Base-by-base conservation (phyloP, 1,140 invertebrate genomes). In the Patella vulgata region DNA sequence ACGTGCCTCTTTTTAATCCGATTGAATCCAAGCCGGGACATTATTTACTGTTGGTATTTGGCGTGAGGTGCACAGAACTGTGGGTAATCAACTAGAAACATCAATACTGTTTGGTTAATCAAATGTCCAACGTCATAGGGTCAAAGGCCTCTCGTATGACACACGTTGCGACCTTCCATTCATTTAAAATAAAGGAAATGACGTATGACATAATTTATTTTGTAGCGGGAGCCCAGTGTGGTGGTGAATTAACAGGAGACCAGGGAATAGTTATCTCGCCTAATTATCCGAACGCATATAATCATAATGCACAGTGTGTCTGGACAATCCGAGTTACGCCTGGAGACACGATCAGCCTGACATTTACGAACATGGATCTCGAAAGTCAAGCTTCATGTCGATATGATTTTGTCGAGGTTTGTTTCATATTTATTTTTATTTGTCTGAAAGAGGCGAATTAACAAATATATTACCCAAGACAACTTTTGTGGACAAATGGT, bases 261-360 rank as follows among this genome's bases (percentile, higher is more conserved):
- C 63, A 68, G 3, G 79, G 79, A 2, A 63, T 64, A 1, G 46
- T 87, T n/a, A 73, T 59, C 0, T 83, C 82, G 2, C 78, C 80
- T 9, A 78, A 81, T 60, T 82, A 80, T 54, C 82, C 82, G 2
- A 63, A 68, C 6, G 50, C 71, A 9, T 83, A 83, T 54, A 60
- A 65, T 3, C 75, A 78, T 58, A 73, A 80, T 55, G 73, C 61
- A 17, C 57, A 72, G 27, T 86, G 85, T 66, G 70, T 77, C 0
- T 86, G 84, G 83, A 70, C 74, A 8, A 79, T 86, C 31, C 71
- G 68, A 1, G 72, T 79, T 3, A 30, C 61, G 14, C 4, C 77
- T 82, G 87, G 77, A 47, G 87, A 91, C 68, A 90, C 89, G 68
- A 84, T 96, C n/a, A 87, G 87, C 4, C 74, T 95, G 12, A 90